Conservation (phyloP, 2,113 vertebrate species). For the Donacobius atricapilla region DNA sequence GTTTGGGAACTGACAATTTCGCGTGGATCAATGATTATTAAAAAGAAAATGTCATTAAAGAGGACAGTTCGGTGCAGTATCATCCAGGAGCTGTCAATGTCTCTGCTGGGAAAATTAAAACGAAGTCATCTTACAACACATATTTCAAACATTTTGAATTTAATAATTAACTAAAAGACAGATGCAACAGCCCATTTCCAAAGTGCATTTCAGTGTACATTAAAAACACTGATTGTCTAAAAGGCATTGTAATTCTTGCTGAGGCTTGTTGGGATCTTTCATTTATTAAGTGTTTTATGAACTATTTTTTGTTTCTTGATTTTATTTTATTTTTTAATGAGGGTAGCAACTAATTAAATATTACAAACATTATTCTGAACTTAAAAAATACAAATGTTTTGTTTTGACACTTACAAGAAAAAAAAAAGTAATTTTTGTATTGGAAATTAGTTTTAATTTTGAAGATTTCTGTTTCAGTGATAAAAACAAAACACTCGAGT, state of each 20-base stretch:
- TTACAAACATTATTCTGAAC: background rate
- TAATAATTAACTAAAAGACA: conserved; percentile 14
- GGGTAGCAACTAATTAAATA: background rate
- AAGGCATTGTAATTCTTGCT: background rate
- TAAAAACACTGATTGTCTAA: background rate
- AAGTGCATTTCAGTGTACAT: background rate
- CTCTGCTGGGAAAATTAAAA: conserved; percentile 30
- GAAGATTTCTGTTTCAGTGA: background rate
- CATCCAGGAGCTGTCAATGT: conserved; percentile 7
- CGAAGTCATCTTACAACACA: background rate
- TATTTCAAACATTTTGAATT: conserved; percentile 20
- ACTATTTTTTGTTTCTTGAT: background rate
- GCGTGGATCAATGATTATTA: conserved; percentile 36
- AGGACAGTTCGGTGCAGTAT: background rate
- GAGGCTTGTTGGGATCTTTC: background rate
- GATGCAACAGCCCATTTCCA: background rate
- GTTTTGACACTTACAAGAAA: background rate
- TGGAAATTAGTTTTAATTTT: background rate
- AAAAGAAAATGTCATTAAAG: conserved; percentile 38
- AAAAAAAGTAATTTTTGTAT: background rate
- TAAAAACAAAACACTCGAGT: background rate
- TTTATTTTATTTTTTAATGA: background rate
- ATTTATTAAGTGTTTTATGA: background rate
- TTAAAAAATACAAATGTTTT: background rate
- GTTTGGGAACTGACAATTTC: background rate